Conservation (phyloP, 2,888 invertebrate species). For the Zaprionus bogoriensis region DNA sequence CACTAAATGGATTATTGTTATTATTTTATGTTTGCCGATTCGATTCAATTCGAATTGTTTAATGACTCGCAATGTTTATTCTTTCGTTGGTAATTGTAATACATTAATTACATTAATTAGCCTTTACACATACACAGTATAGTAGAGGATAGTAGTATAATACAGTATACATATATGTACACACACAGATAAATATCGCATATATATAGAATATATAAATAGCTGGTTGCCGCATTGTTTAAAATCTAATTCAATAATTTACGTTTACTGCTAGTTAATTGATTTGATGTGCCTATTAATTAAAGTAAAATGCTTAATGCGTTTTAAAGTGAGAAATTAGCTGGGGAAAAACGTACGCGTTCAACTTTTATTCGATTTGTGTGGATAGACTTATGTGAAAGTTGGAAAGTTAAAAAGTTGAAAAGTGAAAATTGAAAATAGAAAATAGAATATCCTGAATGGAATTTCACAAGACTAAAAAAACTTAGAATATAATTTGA, state of each 20-base stretch:
- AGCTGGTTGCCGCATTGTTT: slow-evolving; percentile 9
- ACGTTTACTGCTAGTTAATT: slow-evolving; percentile 59
- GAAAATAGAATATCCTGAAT: too few relatives aligned
- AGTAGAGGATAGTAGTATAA: too few relatives aligned
- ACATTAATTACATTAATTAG: slow-evolving; percentile 71
- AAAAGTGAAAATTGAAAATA: too few relatives aligned
- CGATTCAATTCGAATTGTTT: slow-evolving; percentile 43
- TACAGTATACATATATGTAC: slow-evolving; percentile 18
- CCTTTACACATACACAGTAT: slow-evolving; percentile 54
- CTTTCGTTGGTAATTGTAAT: slow-evolving; percentile 43
- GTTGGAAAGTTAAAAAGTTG: too few relatives aligned
- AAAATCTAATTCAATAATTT: slow-evolving; percentile 58
- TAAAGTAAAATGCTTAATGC: slow-evolving; percentile 21
- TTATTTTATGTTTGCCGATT: slow-evolving; percentile 9
- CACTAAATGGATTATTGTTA: slow-evolving; percentile 16
- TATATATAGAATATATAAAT: slow-evolving; percentile 21
- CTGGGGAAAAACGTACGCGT: neutral
- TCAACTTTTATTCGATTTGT: slow-evolving; percentile 1
- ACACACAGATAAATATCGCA: slow-evolving; percentile 17
- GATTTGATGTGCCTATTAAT: slow-evolving; percentile 44
- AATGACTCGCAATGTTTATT: slow-evolving; percentile 69
- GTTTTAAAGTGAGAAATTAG: slow-evolving; percentile 25
- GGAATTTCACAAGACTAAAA: neutral
- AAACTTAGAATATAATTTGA: slow-evolving; percentile 7
- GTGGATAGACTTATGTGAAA: neutral